Conservation (phyloP, 2,797 vertebrate genomes). For the Uromys caudimaculatus region DNA sequence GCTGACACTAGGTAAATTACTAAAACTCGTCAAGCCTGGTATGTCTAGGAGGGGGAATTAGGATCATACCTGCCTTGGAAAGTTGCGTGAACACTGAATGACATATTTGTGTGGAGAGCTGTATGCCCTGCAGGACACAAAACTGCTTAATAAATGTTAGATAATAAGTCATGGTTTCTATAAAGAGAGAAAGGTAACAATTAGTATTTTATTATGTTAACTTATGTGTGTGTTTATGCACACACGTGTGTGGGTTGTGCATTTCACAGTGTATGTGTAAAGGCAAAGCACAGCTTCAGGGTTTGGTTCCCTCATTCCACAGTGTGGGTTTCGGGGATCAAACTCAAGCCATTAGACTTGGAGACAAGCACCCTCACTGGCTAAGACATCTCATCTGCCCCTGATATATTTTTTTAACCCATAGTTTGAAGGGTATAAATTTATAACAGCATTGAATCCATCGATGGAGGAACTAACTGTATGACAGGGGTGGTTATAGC, state of each 20-base stretch:
- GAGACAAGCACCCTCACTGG: background rate
- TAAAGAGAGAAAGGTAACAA: background rate
- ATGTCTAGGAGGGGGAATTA: background rate
- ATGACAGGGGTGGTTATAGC: background rate
- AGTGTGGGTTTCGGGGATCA: background rate
- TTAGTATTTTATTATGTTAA: background rate
- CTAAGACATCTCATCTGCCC: background rate
- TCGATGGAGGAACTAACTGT: background rate
- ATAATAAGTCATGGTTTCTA: constrained; percentile 43
- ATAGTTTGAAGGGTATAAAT: constrained; percentile 1
- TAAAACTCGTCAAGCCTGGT: background rate
- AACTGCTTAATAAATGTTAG: background rate
- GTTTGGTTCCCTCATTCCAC: background rate
- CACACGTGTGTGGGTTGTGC: background rate
- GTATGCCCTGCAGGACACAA: background rate
- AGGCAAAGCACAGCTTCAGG: background rate
- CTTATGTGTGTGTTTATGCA: background rate
- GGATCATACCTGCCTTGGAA: background rate
- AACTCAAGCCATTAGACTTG: background rate
- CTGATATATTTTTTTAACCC: background rate
- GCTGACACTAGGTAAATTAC: background rate
- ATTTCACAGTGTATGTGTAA: background rate
- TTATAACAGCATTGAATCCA: background rate
- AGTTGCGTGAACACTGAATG: background rate
- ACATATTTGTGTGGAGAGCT: background rate